phyloP scores from a whole-genome alignment of 2,797 vertebrate species.

The Percopsis omiscomaycus region DNA sequence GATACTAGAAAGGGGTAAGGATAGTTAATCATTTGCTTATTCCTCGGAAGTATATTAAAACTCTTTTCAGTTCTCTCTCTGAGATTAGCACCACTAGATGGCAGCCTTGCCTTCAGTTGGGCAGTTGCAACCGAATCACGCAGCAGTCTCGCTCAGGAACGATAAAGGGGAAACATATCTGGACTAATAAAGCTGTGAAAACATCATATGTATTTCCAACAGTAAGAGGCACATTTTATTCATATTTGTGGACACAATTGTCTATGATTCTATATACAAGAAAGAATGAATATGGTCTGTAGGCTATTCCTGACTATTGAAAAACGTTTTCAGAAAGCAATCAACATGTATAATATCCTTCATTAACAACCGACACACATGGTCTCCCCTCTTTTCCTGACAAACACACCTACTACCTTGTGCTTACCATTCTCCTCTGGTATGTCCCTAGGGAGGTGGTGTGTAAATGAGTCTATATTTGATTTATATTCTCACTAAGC shows the following conservation, averaged over 20 bases:
- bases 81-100: slow-evolving; percentile 45
- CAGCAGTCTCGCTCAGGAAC: not conserved
- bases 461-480: slow-evolving; percentile 69
- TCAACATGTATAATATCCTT: slow-evolving; percentile 3
- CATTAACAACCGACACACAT: not conserved
- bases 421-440: slow-evolving; percentile 19
- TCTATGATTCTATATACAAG: too few species aligned
- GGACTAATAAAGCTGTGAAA: too few species aligned
- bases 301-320: too few species aligned
- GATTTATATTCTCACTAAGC: slow-evolving; percentile 50
- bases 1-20: too few species aligned
- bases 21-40: too few species aligned
- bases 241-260: too few species aligned
- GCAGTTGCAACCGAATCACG: not conserved
- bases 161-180: too few species aligned
- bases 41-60: too few species aligned
- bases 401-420: slow-evolving; percentile 9
- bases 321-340: slow-evolving; percentile 11
- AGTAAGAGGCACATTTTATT: too few species aligned
- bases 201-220: too few species aligned
- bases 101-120: slow-evolving; percentile 27
- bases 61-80: too few species aligned
- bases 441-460: slow-evolving; percentile 39
- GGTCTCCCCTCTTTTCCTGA: slow-evolving; percentile 20
- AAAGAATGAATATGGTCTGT: too few species aligned